phyloP scores from a whole-genome alignment of 2,888 invertebrate species.

The Drosophila siamana region DNA sequence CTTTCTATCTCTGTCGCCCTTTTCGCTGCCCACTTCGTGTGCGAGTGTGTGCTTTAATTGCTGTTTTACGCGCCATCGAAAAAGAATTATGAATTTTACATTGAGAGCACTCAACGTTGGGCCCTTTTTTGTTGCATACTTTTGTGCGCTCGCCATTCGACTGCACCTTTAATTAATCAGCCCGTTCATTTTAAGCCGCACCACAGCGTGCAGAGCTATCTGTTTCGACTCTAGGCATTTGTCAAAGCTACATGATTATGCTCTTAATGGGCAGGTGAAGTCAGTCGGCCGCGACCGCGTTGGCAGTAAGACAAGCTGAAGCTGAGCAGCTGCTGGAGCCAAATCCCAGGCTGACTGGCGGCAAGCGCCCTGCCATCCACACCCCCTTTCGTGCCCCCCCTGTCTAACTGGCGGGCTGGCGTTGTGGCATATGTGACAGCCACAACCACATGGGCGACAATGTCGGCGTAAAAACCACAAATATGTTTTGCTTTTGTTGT shows the following conservation, averaged over 20 bases:
- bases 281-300: not conserved
- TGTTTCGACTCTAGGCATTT: constrained; percentile 60
- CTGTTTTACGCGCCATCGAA: constrained; percentile 57
- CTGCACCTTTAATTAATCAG: constrained; percentile 77
- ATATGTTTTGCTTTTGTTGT: constrained; percentile 69
- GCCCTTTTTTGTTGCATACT: constrained; percentile 39
- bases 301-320: constrained; percentile 18
- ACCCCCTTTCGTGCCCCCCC: not conserved
- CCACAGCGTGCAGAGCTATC: constrained; percentile 3
- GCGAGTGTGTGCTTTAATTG: constrained; percentile 62
- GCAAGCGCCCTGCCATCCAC: not conserved
- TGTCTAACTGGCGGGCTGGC: constrained; percentile 8
- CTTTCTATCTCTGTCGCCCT: not conserved
- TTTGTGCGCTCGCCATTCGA: constrained; percentile 34
- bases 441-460: constrained; percentile 73
- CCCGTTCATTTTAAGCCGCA: constrained; percentile 55
- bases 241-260: constrained; percentile 78
- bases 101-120: constrained; percentile 3
- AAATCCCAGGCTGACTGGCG: constrained; percentile 14
- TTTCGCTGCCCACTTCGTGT: not conserved
- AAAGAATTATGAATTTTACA: constrained; percentile 72
- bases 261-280: constrained; percentile 76
- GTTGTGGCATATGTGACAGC: constrained; percentile 72
- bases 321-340: constrained; percentile 24
- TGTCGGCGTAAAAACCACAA: constrained; percentile 76